Base-by-base conservation (phyloP, 2,113 vertebrate species). In the Catharus minimus region DNA sequence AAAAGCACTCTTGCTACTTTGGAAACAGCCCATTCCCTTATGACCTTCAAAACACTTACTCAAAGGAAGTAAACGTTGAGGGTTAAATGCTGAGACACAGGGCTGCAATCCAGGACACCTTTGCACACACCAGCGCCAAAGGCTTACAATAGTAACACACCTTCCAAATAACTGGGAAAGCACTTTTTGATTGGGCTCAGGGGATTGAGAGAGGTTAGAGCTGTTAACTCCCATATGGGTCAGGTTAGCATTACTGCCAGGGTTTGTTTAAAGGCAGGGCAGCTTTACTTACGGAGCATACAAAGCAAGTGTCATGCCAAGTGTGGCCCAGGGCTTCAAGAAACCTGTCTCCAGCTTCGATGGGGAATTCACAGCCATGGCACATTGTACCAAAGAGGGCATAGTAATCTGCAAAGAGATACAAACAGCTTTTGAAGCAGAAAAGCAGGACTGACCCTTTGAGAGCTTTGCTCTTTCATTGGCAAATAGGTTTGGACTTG, bases 291-390 rank as follows among this genome's bases (percentile, higher is more conserved):
- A 99, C 99, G 5, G 98, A 97, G 83, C 99, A 99, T 23, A 99
- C 99, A 80, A 99, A 99, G 96, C 99, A 99, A 89, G 99, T 99
- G 94, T 99, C 99, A 15, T 99, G 99, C 99, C 99, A 99, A 94
- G 98, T 99, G 92, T 97, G 98, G 46, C 99, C 98, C 68, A 99
- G 92, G 36, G 99, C 99, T 91, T 99, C 98, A 92, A 99, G 97
- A 92, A 99, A 99, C 93, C 98, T 98, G 95, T 99, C 99, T 10
- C 99, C 99, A 10, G 99, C 99, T 96, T 99, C 99, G 60, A 99
- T 99, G 80, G 99, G 99, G 93, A 99, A 99, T 88, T 99, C 99
- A 72, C 99, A 99, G 76, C 99, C 99, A 7, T 96, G 98, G 95
- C 99, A 99, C 96, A 98, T 98, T 3, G 99, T 98, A 86, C 99